Base-by-base conservation (phyloP, 2,797 vertebrate species). In the Cyprinella venusta region DNA sequence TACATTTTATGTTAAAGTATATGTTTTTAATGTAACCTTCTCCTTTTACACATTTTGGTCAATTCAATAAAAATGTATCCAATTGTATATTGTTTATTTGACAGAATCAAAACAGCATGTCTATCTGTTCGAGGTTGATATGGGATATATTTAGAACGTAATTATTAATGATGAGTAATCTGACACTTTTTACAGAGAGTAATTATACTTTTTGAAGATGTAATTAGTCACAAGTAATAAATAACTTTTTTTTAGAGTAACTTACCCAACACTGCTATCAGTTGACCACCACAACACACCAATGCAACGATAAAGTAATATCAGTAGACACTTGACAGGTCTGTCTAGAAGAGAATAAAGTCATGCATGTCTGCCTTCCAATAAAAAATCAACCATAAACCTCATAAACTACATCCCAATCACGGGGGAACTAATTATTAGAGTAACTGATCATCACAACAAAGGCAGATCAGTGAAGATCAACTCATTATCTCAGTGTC, bases 401-500 rank as follows among this genome's bases (percentile, higher is more conserved):
- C 26, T 30, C 26, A 33, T 16, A 6, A 71, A 50, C 18, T 40
- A 24, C 72, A 59, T 59, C 72, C 59, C 12, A 40, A 1, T 56
- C 33, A 74, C n/a, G 1, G 18, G 30, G 19, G 54, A 54, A 74
- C 7, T 2, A n/a, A n/a, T 2, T 15, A 16, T 8, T 38, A 12
- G 19, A 45, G n/a, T 4, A 24, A 63, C 7, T n/a, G 12, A 61
- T 10, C 19, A 5, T 12, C 45, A 18, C n/a, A 38, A 52, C 18
- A 79, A 65, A 63, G 30, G 6, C 69, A 19, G 16, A 71, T 50
- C 42, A 75, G 19, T 16, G 4, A 10, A 36, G 26, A 48, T 24
- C 5, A 26, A 19, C 15, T 30, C 12, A 45, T 59, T 71, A 59
- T n/a, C 26, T 72, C 30, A 38, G 40, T 74, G 80, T 81, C 69